Conservation (phyloP, 2,888 invertebrate genomes). For the Diarsia dahlii region DNA sequence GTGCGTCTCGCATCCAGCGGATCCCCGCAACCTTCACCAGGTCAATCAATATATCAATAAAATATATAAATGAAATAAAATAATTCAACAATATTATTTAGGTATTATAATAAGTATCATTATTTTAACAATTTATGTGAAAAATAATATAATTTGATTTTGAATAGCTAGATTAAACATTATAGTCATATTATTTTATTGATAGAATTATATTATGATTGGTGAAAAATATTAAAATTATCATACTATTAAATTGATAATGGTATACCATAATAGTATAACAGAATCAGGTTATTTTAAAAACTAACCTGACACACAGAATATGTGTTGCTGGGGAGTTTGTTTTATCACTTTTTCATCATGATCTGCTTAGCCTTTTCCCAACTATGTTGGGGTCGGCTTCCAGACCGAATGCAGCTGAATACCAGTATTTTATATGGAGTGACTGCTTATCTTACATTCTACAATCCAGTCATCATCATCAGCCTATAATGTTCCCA, state of each 20-base stretch:
- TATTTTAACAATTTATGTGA: constrained; percentile 33
- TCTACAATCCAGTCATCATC: too few species aligned
- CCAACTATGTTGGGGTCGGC: too few species aligned
- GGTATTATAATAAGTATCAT: constrained; percentile 6
- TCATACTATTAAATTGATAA: neutral
- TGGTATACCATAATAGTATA: neutral
- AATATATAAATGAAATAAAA: constrained; percentile 10
- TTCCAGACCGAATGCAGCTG: too few species aligned
- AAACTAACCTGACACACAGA: neutral
- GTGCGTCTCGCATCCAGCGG: too few species aligned
- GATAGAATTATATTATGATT: constrained; percentile 1
- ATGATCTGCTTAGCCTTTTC: too few species aligned
- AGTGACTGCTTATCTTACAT: too few species aligned
- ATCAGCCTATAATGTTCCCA: too few species aligned
- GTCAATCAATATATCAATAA: too few species aligned
- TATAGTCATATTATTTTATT: constrained; percentile 21
- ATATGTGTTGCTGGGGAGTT: neutral
- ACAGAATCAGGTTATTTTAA: neutral
- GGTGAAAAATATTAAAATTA: constrained; percentile 5
- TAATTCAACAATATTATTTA: constrained; percentile 16
- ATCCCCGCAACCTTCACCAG: too few species aligned
- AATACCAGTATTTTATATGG: too few species aligned
- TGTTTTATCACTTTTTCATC: neutral
- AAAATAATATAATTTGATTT: constrained; percentile 31
- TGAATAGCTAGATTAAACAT: constrained; percentile 33